Evolutionary conservation across 2,888 invertebrate genomes (phyloP), one percentile per base, ranked within the genome.

Genomic region (Beris chalybata): DNA sequence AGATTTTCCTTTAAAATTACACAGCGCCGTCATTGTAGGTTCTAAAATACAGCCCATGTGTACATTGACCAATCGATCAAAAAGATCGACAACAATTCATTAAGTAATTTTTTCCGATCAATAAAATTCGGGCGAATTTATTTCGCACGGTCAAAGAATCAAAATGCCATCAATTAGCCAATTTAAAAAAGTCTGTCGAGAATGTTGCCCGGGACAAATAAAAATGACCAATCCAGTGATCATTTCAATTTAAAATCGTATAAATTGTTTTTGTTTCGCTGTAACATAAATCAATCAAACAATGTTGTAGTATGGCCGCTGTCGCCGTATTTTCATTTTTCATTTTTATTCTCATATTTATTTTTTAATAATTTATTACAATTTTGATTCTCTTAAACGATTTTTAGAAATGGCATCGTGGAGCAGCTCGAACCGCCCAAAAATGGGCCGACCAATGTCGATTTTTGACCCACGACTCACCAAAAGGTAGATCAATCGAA

Each of bases 361-460:
- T 66, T 61, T 58, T 38, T 38, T 38, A 38, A 38, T 38, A 9
- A 38, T 61, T 67, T 54, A 57, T 67, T 59, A 22, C 13, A 7
- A 4, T 52, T 22, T 52, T 29, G 4, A 15, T 53, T 53, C 12
- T 50, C 5, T 13, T 50, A 11, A n/a, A 44, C 15, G 44, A 53
- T 22, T 79, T 79, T 45, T 81, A 92, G 92, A 86, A 85, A 65
- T 92, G 91, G 91, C 88, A 91, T 74, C 79, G 82, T 15, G 86
- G 84, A 1, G 89, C 89, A 5, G 90, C 90, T 0, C 83, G 79
- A 70, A 85, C 88, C 29, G 92, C 92, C 0, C 91, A 92, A 77
- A 82, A 80, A 65, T 92, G 92, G 85, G 89, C 92, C 0, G 86
- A 89, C 67, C 81, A 85, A 71, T 92, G 92, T 74, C 79, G 84